phyloP scores from a whole-genome alignment of 2,888 invertebrate species.

The Tenodera sinensis region DNA sequence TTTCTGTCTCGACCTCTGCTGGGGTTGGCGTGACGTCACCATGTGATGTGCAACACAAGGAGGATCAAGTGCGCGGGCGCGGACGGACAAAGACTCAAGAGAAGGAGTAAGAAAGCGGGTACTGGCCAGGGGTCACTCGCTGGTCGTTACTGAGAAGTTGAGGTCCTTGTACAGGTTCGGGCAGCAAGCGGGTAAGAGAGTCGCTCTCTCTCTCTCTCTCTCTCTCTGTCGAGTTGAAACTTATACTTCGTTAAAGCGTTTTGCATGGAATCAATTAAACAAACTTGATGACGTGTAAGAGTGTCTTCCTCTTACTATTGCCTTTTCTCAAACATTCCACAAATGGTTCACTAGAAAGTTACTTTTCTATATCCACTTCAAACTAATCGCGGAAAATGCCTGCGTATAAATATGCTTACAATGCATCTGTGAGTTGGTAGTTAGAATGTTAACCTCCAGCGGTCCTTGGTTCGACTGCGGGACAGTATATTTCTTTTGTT shows the following conservation, averaged over 20 bases:
- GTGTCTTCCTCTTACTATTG: too few species aligned
- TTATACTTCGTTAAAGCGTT: too few species aligned
- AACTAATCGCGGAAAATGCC: too few species aligned
- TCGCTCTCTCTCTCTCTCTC: background rate
- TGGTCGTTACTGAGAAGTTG: background rate
- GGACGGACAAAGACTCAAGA: background rate
- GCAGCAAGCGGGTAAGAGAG: slow-evolving; percentile 37
- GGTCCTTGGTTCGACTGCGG: too few species aligned
- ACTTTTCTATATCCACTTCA: too few species aligned
- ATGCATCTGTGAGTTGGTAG: too few species aligned
- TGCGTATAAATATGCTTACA: too few species aligned
- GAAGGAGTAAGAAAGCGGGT: background rate
- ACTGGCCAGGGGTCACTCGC: background rate
- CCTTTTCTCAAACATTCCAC: too few species aligned
- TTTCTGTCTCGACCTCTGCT: slow-evolving; percentile 58
- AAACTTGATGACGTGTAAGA: too few species aligned
- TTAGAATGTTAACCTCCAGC: too few species aligned
- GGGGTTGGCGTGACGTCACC: slow-evolving; percentile 45
- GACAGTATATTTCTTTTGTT: background rate
- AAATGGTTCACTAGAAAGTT: too few species aligned
- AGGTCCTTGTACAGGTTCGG: slow-evolving; percentile 39
- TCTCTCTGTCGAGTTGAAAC: background rate
- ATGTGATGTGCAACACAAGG: slow-evolving; percentile 42
- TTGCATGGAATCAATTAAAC: too few species aligned
- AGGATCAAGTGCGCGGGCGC: slow-evolving; percentile 31